Percentiles rank a stretch among this genome's conserved stretches.
These are phyloP conservation scores for Brenthis daphne DNA, from an alignment of 2,888 invertebrate species.

Conservation along the genomic window DNA sequence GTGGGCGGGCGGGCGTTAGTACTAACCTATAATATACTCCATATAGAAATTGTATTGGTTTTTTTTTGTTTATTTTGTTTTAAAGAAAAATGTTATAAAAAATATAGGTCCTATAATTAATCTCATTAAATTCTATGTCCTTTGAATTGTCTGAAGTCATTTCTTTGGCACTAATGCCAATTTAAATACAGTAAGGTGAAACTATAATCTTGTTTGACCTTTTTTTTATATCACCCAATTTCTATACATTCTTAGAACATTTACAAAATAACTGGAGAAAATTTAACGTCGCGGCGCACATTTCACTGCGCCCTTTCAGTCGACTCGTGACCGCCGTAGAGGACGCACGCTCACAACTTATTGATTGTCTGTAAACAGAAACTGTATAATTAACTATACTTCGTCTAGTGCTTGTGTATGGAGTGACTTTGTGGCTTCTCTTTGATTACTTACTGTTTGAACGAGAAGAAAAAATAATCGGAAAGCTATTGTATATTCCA, in stretches of 20 bases:
- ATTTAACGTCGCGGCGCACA: conserved; percentile 33
- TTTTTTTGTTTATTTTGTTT: not conserved
- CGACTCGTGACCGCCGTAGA: conserved; percentile 27
- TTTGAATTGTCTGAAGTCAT: not conserved
- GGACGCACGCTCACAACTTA: conserved; percentile 25
- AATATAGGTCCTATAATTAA: too few species aligned
- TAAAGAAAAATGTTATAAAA: too few species aligned
- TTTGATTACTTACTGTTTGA: conserved; percentile 2
- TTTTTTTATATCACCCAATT: conserved; percentile 8
- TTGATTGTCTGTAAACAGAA: conserved; percentile 27
- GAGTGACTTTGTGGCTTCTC: conserved; percentile 26
- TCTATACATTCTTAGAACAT: conserved; percentile 25
- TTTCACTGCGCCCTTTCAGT: conserved; percentile 35
- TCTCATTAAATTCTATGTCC: too few species aligned
- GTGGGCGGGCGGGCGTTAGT: conserved; percentile 31
- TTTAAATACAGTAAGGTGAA: not conserved
- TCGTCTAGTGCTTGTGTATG: conserved; percentile 21
- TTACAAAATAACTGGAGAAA: conserved; percentile 28
- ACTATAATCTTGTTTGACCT: conserved; percentile 2
- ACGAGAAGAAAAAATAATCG: not conserved
- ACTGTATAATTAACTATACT: conserved; percentile 28
- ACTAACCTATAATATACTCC: not conserved
- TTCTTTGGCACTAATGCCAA: not conserved
- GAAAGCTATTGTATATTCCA: conserved; percentile 28
- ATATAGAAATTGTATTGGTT: not conserved